phyloP scores from a whole-genome alignment of 2,113 vertebrate genomes.

The Apodemus sylvaticus region DNA sequence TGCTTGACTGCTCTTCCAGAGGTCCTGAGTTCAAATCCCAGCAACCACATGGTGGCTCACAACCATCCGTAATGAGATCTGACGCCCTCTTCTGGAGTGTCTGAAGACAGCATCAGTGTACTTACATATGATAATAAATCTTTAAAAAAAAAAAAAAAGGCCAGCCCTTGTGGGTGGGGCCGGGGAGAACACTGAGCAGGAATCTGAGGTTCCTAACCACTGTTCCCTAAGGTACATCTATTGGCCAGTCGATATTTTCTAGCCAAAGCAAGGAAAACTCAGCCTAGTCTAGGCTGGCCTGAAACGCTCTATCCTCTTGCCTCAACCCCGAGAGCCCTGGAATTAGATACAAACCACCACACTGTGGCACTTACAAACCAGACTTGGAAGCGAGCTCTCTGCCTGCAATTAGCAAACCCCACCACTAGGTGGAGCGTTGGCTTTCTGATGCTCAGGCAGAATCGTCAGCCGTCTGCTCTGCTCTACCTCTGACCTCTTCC shows the following conservation, averaged over 20 bases:
- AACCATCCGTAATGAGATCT: too few relatives aligned
- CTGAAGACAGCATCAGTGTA: too few relatives aligned
- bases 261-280: not conserved
- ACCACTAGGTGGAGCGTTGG: conserved; percentile 38
- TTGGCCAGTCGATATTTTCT: not conserved
- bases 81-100: too few relatives aligned
- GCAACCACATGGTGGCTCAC: too few relatives aligned
- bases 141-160: not conserved
- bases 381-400: not conserved
- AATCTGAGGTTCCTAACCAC: not conserved
- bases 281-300: not conserved
- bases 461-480: rapidly evolving
- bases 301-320: not conserved
- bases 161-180: not conserved
- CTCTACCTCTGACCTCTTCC: not conserved
- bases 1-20: too few relatives aligned
- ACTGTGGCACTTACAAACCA: not conserved
- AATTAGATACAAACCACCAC: not conserved
- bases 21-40: too few relatives aligned
- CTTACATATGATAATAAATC: too few relatives aligned
- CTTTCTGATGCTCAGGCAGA: not conserved
- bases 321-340: not conserved
- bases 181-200: not conserved
- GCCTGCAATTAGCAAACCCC: conserved; percentile 67
- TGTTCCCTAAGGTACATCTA: not conserved